Base-by-base conservation (phyloP, 2,113 vertebrate species). In the Silurus glanis region DNA sequence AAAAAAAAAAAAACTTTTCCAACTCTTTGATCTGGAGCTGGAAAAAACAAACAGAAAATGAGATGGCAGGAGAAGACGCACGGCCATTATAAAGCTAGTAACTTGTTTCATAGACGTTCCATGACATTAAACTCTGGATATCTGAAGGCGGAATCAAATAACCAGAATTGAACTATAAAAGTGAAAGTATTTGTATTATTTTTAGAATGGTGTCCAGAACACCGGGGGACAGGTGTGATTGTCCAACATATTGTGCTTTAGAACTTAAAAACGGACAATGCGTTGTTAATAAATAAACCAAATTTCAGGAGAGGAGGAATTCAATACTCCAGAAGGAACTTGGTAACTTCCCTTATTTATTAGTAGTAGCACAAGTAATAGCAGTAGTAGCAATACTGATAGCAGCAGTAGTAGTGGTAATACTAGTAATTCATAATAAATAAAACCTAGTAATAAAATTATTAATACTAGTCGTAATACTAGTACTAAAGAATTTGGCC, bases 81-180 rank as follows among this genome's bases (percentile, higher is more conserved):
- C 64, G 76, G 69, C 37, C 75, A 80, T 80, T 80, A 61, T 61
- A 47, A 61, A 80, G 56, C 61, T 80, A 59, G 56, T 5, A 59
- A 61, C 56, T 80, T 80, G 78, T 61, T 61, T 80, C 25, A 21
- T 23, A 13, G 56, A 61, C 10, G 78, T 80, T 80, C 28, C 56
- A 47, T 58, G 47, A 45, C 56, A 80, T 80, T 80, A 80, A 47
- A 61, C 56, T 61, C 56, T 61, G 55, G 10, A 75, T n/a, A 75
- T 53, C 72, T 53, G 23, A 13, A 78, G 74, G 51, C 1, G 23
- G 51, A 53, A 78, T 13, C 8, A 62, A n/a, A 66, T 66, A 5
- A 23, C 49, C n/a, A 7, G 10, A 74, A 47, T 3, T 47, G 17
- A 51, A 74, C 45, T 75, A 23, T 51, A 49, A 75, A 74, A 74